Evolutionary conservation across 2,888 invertebrate species (phyloP).

Genomic region (Sceliomorpha sp.): DNA sequence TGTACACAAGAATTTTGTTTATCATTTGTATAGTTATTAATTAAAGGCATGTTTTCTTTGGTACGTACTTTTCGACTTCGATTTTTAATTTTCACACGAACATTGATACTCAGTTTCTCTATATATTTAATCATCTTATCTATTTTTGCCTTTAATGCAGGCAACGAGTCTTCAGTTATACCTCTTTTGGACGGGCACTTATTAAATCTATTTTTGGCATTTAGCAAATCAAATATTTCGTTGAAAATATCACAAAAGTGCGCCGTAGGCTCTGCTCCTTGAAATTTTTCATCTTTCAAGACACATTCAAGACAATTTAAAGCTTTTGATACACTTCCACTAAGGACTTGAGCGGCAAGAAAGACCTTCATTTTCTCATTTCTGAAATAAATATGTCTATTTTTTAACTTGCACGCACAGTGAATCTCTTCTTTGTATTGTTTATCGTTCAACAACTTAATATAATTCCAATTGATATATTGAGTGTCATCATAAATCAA

Average conservation of each 20-base stretch:
- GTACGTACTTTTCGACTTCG: no score
- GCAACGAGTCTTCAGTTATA: constrained; percentile 6
- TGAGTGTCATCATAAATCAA: constrained; percentile 39
- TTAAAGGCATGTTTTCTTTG: constrained; percentile 12
- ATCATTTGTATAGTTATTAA: neutral
- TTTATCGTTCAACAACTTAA: constrained; percentile 52
- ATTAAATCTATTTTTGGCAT: constrained; percentile 50
- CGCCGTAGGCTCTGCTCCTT: constrained; percentile 32
- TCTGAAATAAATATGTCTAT: constrained; percentile 48
- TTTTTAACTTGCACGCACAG: constrained; percentile 57
- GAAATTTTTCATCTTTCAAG: constrained; percentile 27
- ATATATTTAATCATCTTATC: constrained; percentile 19
- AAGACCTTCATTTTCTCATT: constrained; percentile 61
- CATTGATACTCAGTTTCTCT: constrained; percentile 18
- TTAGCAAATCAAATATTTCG: constrained; percentile 61
- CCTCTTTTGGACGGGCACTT: constrained; percentile 13
- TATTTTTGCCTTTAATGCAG: constrained; percentile 21
- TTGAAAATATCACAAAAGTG: constrained; percentile 57
- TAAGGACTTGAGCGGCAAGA: constrained; percentile 58
- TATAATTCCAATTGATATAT: constrained; percentile 54
- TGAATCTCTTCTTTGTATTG: constrained; percentile 59
- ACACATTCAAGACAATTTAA: constrained; percentile 39
- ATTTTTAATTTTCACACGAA: constrained; percentile 7
- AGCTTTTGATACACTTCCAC: constrained; percentile 56
- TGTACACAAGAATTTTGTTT: no score